Percentiles rank a stretch among this genome's conserved stretches.
These are phyloP conservation scores for Microcebus jonahi DNA, from an alignment of 2,113 vertebrate species.

Conservation along the genomic window DNA sequence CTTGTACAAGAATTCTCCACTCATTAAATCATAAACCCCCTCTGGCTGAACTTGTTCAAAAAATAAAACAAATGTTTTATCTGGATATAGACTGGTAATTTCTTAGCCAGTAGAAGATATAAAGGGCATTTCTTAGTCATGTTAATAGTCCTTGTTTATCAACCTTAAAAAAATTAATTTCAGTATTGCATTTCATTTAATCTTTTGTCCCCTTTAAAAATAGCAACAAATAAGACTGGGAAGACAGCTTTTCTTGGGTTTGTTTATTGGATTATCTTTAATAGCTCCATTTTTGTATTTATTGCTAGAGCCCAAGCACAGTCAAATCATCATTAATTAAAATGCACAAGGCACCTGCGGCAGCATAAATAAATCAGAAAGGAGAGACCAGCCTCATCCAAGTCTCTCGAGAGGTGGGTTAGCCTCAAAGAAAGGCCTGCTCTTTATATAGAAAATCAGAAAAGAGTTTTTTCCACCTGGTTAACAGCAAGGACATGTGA, in stretches of 20 bases:
- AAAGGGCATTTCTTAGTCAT: slow-evolving; percentile 26
- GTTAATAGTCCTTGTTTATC: neutral
- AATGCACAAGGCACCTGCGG: neutral
- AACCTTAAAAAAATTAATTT: slow-evolving; percentile 60
- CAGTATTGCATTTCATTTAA: slow-evolving; percentile 35
- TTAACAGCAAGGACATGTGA: slow-evolving; percentile 9
- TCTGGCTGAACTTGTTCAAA: slow-evolving; percentile 40
- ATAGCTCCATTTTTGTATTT: slow-evolving; percentile 53
- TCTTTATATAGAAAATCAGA: neutral
- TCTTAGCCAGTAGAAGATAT: slow-evolving; percentile 46
- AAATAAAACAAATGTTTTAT: slow-evolving; percentile 53
- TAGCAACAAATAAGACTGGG: slow-evolving; percentile 27
- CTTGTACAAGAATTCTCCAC: neutral
- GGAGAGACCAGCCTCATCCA: neutral
- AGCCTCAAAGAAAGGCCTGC: slow-evolving; percentile 28
- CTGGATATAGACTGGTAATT: neutral
- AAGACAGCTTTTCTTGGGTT: slow-evolving; percentile 39
- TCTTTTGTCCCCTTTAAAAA: slow-evolving; percentile 47
- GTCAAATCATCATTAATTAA: slow-evolving; percentile 58
- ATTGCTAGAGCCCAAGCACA: neutral
- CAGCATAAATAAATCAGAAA: slow-evolving; percentile 9
- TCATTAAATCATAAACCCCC: slow-evolving; percentile 14
- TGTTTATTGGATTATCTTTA: slow-evolving; percentile 62
- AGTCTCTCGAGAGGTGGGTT: neutral
- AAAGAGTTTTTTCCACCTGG: neutral